Percentiles rank a stretch among this genome's conserved stretches.
Evolutionary conservation across 1,140 invertebrate genomes (phyloP).

Genomic region (Hormaphis cornu): DNA sequence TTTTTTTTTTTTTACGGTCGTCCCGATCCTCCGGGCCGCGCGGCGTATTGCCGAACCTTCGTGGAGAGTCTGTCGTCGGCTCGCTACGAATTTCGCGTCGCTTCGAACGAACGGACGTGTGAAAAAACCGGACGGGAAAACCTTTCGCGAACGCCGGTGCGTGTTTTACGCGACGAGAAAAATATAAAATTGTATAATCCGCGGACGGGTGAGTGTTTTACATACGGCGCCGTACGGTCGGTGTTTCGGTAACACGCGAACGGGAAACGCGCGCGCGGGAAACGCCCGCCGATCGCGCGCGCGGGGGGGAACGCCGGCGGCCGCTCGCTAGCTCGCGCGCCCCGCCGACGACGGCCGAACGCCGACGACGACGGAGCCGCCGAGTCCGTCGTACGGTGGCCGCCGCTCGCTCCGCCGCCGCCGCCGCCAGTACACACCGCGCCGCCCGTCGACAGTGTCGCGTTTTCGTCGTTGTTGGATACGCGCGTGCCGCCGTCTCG

Average conservation of each 20-base stretch:
- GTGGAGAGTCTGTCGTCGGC: too few species aligned
- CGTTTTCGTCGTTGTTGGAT: neutral
- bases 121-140: too few species aligned
- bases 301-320: too few species aligned
- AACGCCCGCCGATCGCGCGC: neutral
- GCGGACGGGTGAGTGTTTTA: too few species aligned
- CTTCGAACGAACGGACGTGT: too few species aligned
- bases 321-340: neutral
- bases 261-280: constrained; percentile 23
- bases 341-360: neutral
- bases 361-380: neutral
- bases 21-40: neutral
- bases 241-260: too few species aligned
- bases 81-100: too few species aligned
- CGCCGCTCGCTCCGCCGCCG: neutral
- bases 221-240: too few species aligned
- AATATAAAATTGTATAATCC: too few species aligned
- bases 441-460: neutral
- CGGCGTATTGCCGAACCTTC: neutral
- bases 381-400: neutral
- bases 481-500: too few species aligned
- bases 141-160: too few species aligned
- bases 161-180: too few species aligned
- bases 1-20: neutral
- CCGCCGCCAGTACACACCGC: neutral